Base-by-base conservation (phyloP, 2,797 vertebrate genomes). In the Chloroceryle amazona region DNA sequence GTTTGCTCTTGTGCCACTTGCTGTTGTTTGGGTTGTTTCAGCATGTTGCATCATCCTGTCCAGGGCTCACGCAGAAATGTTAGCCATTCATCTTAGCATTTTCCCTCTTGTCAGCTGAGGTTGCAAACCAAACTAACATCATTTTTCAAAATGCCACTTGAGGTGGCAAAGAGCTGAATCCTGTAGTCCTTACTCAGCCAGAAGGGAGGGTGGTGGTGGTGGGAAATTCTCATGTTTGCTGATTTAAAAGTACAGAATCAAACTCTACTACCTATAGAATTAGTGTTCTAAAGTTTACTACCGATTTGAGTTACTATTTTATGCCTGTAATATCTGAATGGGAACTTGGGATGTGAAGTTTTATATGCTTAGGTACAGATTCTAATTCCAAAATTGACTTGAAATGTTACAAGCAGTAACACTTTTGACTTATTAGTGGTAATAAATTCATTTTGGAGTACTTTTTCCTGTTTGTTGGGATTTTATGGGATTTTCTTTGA, bases 141-240 rank as follows among this genome's bases (percentile, higher is more conserved):
- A 35, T 97, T 95, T 96, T 96, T 98, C 96, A 95, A 97, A 96
- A 95, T 93, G 95, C 85, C 88, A 90, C 39, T 92, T 94, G 46
- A 82, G 51, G 29, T 83, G 85, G 66, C 44, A 72, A 89, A 91
- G 75, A 80, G 51, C 46, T 61, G 84, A 92, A 81, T 96, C 21
- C 74, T 85, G 11, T 66, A 86, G 86, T 71, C 80, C 62, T 93
- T 81, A 74, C n/a, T 80, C 70, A 94, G 75, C 26, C 11, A 66
- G 55, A 66, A 68, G n/a, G 54, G 20, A 37, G 46, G 21, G 44
- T 18, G 21, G 47, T 44, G 19, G 44, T 37, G 19, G 44, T 19
- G 19, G 44, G 17, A 44, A 6, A 41, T 22, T 13, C 44, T 42
- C 2, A 3, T 10, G 6, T 87, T 76, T 88, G 81, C 28, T 42